A percentile compares a stretch with the other conserved stretches of the same genome.
phyloP scores from a whole-genome alignment of 1,140 invertebrate species.

The Drosophila subpulchrella region DNA sequence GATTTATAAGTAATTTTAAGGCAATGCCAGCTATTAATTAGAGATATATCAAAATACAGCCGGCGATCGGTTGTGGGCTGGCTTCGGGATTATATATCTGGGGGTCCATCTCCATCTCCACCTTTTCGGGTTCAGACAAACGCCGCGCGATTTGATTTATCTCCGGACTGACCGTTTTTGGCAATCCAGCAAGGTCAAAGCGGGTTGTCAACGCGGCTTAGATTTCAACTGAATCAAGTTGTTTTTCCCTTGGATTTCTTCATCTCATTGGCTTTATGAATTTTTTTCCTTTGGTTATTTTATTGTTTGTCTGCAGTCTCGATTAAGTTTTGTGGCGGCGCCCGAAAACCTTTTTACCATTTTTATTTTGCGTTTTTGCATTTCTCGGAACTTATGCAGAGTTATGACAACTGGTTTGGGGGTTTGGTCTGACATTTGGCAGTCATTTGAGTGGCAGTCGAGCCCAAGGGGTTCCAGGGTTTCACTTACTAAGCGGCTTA shows the following conservation, averaged over 20 bases:
- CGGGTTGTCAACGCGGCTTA: slow-evolving; percentile 73
- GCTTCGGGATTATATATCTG: slow-evolving; percentile 3
- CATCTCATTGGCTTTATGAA: not conserved
- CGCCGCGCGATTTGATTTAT: slow-evolving; percentile 63
- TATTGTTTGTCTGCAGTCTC: slow-evolving; percentile 68
- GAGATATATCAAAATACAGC: slow-evolving; percentile 73
- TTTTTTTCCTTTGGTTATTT: slow-evolving; percentile 5
- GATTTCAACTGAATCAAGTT: slow-evolving; percentile 68
- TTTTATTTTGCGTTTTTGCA: slow-evolving; percentile 47
- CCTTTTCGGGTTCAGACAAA: slow-evolving; percentile 41
- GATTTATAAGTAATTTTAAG: slow-evolving; percentile 52
- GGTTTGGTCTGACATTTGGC: slow-evolving; percentile 34
- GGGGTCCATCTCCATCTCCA: slow-evolving; percentile 32
- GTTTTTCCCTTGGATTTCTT: slow-evolving; percentile 20
- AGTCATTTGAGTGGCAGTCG: slow-evolving; percentile 50
- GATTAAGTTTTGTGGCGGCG: slow-evolving; percentile 65
- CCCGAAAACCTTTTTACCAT: slow-evolving; percentile 53
- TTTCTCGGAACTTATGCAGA: slow-evolving; percentile 66
- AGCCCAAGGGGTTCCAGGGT: slow-evolving; percentile 58
- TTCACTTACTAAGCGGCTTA: slow-evolving; percentile 79
- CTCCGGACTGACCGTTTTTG: slow-evolving; percentile 69
- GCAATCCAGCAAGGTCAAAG: slow-evolving; percentile 72
- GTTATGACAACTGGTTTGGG: slow-evolving; percentile 69
- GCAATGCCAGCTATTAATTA: slow-evolving; percentile 68
- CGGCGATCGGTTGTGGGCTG: slow-evolving; percentile 38